phyloP scores from a whole-genome alignment of 2,797 vertebrate genomes.

The Lophius americanus region DNA sequence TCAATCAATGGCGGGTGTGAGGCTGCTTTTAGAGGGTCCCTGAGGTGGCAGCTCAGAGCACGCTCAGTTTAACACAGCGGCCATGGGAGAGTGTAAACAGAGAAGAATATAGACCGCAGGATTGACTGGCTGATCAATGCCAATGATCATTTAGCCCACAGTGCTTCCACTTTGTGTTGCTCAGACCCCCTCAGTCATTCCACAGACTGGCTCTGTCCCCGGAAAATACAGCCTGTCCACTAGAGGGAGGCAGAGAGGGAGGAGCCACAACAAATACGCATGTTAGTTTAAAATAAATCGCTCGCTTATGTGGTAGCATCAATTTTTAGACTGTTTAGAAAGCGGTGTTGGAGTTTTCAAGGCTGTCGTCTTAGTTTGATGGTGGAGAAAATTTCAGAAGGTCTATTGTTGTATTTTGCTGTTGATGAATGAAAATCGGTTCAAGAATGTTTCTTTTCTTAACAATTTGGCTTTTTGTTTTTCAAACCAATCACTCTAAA shows the following conservation, averaged over 20 bases:
- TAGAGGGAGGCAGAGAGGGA: constrained; percentile 81
- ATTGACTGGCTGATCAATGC: constrained; percentile 83
- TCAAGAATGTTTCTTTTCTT: too few relatives aligned
- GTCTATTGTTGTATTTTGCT: too few relatives aligned
- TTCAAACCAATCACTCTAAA: too few relatives aligned
- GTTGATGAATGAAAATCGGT: too few relatives aligned
- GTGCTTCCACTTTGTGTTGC: constrained; percentile 73
- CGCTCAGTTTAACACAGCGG: constrained; percentile 82
- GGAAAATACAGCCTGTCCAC: constrained; percentile 58
- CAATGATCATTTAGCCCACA: constrained; percentile 79
- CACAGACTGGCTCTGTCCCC: constrained; percentile 30
- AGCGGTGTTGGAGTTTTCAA: too few relatives aligned
- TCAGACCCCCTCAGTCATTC: constrained; percentile 66
- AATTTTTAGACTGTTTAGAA: neutral
- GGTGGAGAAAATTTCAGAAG: too few relatives aligned
- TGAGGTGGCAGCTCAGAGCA: constrained; percentile 78
- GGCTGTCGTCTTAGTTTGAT: too few relatives aligned
- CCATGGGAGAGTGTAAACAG: constrained; percentile 79
- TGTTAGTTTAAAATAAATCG: neutral
- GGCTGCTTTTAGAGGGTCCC: constrained; percentile 80
- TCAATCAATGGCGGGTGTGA: constrained; percentile 81
- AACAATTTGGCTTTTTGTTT: too few relatives aligned
- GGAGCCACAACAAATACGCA: constrained; percentile 23
- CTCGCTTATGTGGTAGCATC: neutral
- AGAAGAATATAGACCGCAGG: constrained; percentile 77